Evolutionary conservation across 2,888 invertebrate species (phyloP).

Genomic region (Timema podura): DNA sequence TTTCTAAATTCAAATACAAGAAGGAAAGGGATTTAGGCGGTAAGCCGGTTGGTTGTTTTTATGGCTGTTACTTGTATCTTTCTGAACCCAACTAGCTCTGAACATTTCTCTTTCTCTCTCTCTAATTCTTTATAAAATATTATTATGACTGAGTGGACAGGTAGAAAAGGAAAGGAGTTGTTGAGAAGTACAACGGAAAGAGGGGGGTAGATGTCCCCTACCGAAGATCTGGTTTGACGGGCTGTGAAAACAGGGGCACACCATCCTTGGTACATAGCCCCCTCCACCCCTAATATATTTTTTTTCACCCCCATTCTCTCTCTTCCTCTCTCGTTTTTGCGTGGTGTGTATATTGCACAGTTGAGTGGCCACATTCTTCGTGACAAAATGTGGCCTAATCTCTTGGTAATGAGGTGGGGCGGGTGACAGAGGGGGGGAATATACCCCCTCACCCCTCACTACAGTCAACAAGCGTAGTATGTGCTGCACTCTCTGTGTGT

Average conservation of each 20-base stretch:
- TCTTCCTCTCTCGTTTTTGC: too few relatives aligned
- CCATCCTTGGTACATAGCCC: neutral
- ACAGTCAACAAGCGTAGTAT: constrained; percentile 26
- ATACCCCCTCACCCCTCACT: constrained; percentile 7
- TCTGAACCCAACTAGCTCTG: too few relatives aligned
- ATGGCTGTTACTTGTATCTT: too few relatives aligned
- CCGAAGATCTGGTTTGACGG: neutral
- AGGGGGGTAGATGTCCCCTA: too few relatives aligned
- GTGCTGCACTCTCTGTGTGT: too few relatives aligned
- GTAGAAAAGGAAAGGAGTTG: constrained; percentile 24
- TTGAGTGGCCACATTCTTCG: constrained; percentile 24
- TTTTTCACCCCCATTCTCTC: too few relatives aligned
- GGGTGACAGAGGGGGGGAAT: too few relatives aligned
- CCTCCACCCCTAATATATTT: too few relatives aligned
- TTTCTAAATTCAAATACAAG: neutral
- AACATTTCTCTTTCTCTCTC: too few relatives aligned
- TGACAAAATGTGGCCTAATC: constrained; percentile 28
- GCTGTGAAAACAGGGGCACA: constrained; percentile 15
- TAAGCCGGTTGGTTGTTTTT: too few relatives aligned
- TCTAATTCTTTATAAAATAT: constrained; percentile 25
- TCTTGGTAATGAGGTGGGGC: constrained; percentile 26
- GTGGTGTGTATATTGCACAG: constrained; percentile 23
- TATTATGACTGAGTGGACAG: constrained; percentile 31
- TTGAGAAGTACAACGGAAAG: neutral
- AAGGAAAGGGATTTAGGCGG: too few relatives aligned